A percentile compares a stretch with the other conserved stretches of the same genome.
phyloP scores from a whole-genome alignment of 2,113 vertebrate species.

The Tragelaphus imberbis region DNA sequence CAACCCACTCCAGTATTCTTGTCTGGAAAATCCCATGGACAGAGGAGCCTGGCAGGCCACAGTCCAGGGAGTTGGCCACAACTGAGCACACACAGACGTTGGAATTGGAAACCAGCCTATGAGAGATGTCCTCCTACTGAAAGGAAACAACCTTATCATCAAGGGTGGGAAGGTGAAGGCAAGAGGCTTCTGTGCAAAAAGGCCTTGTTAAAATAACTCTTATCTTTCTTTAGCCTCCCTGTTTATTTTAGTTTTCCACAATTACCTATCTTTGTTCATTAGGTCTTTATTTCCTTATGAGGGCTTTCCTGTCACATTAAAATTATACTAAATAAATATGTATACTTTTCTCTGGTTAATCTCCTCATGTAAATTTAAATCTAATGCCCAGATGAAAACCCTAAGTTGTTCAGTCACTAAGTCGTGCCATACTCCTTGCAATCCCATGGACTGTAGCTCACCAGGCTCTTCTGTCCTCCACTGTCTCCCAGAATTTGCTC shows the following conservation, averaged over 20 bases:
- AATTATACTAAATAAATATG: neutral
- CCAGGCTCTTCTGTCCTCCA: neutral
- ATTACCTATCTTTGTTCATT: neutral
- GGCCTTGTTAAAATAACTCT: neutral
- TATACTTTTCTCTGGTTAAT: neutral
- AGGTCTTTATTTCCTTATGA: neutral
- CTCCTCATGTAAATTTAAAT: neutral
- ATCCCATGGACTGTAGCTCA: neutral
- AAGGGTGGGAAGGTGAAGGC: neutral
- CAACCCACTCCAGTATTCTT: neutral
- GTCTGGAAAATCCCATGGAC: neutral
- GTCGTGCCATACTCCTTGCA: rapidly evolving
- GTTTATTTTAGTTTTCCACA: neutral
- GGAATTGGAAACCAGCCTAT: neutral
- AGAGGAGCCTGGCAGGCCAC: neutral
- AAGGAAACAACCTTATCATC: neutral
- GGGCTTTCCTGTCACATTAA: neutral
- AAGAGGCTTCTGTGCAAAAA: neutral
- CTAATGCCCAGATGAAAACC: neutral
- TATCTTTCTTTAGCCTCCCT: neutral
- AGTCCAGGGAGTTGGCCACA: neutral
- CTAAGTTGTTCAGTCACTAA: neutral
- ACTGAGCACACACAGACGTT: neutral
- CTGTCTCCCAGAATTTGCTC: neutral
- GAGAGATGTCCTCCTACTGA: neutral